Base-by-base conservation (phyloP, 2,797 vertebrate genomes). In the Amblyraja radiata region DNA sequence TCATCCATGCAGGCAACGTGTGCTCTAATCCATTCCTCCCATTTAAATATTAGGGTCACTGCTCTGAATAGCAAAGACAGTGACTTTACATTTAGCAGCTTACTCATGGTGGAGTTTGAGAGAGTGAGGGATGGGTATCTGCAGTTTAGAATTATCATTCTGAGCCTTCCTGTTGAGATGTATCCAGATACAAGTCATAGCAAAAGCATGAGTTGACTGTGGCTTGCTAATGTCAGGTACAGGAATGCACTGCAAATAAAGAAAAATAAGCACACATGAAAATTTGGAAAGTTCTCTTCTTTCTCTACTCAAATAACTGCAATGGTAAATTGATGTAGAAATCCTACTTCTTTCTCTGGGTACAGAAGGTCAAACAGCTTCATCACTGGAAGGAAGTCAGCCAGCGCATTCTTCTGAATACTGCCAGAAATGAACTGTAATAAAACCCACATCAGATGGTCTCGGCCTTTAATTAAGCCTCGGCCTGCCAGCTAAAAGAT, bases 181-280 rank as follows among this genome's bases (percentile, higher is more conserved):
- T 95, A 99, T 99, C 99, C 99, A 99, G 95, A 99, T 99, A 96
- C 98, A 99, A 94, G 99, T 99, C 99, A 99, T 99, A 61, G 99
- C 99, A 94, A 99, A 99, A 90, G 99, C 97, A 93, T 99, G 99
- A 61, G 99, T 99, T 21, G 99, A 99, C 95, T 99, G 99, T 0
- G 99, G 99, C 94, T 99, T 99, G 97, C 98, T 99, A 94, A 99
- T 99, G 96, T 99, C 99, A 36, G 99, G 98, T 93, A 99, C 99
- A n/a, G 98, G 99, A 94, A 99, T 99, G 94, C 97, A 99, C 99
- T 99, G 93, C 61, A 93, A 94, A 96, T 94, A 28, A 79, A 77
- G 21, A 93, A 84, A 65, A 93, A 93, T 28, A 88, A 88, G 61
- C 84, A 65, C 71, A 9, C 10, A 39, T 71, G n/a, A 80, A 28